Base-by-base conservation (phyloP, 2,888 invertebrate species). In the Morpho helenor region DNA sequence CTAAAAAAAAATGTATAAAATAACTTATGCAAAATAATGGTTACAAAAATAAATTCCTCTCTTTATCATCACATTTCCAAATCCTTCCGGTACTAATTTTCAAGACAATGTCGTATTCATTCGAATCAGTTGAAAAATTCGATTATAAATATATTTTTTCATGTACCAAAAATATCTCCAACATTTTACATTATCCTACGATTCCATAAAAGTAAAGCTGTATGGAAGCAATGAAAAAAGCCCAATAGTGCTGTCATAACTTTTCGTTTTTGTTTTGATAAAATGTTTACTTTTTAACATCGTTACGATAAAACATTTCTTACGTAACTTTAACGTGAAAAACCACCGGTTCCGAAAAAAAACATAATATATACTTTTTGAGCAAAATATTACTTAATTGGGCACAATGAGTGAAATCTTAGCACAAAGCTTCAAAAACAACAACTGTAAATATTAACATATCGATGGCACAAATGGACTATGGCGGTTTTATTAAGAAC, bases 11-110 rank as follows among this genome's bases (percentile, higher is more conserved):
- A 76, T 74, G 72, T 79, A 84, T 70, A 82, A 84, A 82, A 84
- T 80, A 85, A 82, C 77, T 79, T 83, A 78, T 72, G 73, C 71
- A 76, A 76, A 78, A 79, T 77, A 80, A 83, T 71, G 68, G 70
- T 77, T 85, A 82, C 73, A 85, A 85, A 86, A 85, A 86, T 84
- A 83, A 78, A 66, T 71, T 71, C 67, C 73, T 69, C 68, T 68
- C 66, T 70, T 75, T 74, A 69, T 65, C 70, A 81, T 84, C 85
- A 85, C 84, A 84, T 76, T 72, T 72, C 72, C 56, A 64, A 72
- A 69, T 66, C 69, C 67, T 58, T 64, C 69, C 67, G 70, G 71
- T 68, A 69, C 72, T 62, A 64, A 54, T 60, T 54, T 45, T 10
- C 45, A 45, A n/a, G 8, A 59, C 31, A 31, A 31, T 31, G 31